Evolutionary conservation across 2,888 invertebrate genomes (phyloP).

Genomic region (Ennomos fuscantarius): DNA sequence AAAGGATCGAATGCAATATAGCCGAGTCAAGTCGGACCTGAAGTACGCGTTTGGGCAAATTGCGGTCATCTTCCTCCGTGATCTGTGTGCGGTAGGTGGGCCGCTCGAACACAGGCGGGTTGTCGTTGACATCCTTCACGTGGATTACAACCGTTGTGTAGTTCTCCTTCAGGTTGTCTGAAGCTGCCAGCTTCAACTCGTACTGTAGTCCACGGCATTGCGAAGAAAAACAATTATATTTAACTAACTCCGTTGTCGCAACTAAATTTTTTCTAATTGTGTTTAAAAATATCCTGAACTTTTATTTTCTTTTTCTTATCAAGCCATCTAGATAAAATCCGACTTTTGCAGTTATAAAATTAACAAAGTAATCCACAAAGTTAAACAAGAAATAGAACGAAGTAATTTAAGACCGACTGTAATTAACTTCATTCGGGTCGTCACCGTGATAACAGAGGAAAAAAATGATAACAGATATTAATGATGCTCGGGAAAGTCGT

Average conservation of each 20-base stretch:
- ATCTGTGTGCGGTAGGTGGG: slow-evolving; percentile 98
- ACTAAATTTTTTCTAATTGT: slow-evolving; percentile 26
- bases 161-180: slow-evolving; percentile 98
- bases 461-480: slow-evolving; percentile 42
- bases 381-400: slow-evolving; percentile 50
- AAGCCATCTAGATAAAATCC: slow-evolving; percentile 45
- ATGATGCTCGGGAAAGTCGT: slow-evolving; percentile 30
- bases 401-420: slow-evolving; percentile 54
- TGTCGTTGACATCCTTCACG: slow-evolving; percentile 99
- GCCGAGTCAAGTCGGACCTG: slow-evolving; percentile 90
- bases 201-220: slow-evolving; percentile 86
- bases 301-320: slow-evolving; percentile 34
- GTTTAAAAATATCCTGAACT: slow-evolving; percentile 28
- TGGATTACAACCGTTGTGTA: slow-evolving; percentile 98
- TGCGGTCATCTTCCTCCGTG: slow-evolving; percentile 97
- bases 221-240: slow-evolving; percentile 34
- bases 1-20: slow-evolving; percentile 70
- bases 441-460: slow-evolving; percentile 46
- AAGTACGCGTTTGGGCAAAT: slow-evolving; percentile 96
- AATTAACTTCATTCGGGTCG: slow-evolving; percentile 59
- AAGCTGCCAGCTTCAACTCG: slow-evolving; percentile 96
- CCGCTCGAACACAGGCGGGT: slow-evolving; percentile 97
- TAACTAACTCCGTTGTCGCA: slow-evolving; percentile 24
- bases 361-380: slow-evolving; percentile 59
- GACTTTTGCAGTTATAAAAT: slow-evolving; percentile 58